Conservation (phyloP, 2,113 vertebrate genomes). For the Strigops habroptila region DNA sequence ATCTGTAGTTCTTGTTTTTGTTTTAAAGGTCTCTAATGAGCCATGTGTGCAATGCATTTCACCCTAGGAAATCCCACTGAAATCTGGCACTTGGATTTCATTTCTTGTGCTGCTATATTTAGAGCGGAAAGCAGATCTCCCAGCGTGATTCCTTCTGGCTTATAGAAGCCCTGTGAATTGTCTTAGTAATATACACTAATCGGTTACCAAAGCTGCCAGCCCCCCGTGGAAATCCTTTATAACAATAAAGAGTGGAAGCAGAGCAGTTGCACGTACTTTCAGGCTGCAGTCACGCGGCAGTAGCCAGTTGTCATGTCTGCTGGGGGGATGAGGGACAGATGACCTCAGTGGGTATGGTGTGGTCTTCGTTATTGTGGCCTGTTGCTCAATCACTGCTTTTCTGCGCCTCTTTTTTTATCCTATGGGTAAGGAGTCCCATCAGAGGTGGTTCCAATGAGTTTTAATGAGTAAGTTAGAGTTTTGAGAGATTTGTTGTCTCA, state of each 20-base stretch:
- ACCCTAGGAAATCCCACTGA: constrained; percentile 63
- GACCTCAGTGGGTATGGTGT: background rate
- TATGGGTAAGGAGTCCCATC: background rate
- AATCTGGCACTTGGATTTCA: constrained; percentile 51
- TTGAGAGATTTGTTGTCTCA: background rate
- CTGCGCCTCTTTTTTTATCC: background rate
- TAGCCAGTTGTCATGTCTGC: accelerated
- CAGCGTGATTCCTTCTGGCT: constrained; percentile 48
- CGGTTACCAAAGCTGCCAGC: constrained; percentile 33
- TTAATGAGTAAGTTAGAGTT: background rate
- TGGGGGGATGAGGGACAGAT: background rate
- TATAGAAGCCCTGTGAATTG: constrained; percentile 37
- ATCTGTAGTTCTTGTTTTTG: constrained; percentile 18
- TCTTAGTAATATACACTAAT: constrained; percentile 50
- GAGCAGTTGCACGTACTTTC: background rate
- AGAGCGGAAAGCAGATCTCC: constrained; percentile 59
- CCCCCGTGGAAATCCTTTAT: background rate
- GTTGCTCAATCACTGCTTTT: background rate
- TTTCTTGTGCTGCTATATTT: constrained; percentile 49
- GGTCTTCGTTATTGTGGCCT: background rate
- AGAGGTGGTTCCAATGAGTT: background rate
- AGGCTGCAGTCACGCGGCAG: background rate
- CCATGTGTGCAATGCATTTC: constrained; percentile 40
- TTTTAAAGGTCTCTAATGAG: constrained; percentile 60
- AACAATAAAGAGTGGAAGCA: background rate